phyloP scores from a whole-genome alignment of 2,797 vertebrate genomes.

The Pangasius mekongensis region DNA sequence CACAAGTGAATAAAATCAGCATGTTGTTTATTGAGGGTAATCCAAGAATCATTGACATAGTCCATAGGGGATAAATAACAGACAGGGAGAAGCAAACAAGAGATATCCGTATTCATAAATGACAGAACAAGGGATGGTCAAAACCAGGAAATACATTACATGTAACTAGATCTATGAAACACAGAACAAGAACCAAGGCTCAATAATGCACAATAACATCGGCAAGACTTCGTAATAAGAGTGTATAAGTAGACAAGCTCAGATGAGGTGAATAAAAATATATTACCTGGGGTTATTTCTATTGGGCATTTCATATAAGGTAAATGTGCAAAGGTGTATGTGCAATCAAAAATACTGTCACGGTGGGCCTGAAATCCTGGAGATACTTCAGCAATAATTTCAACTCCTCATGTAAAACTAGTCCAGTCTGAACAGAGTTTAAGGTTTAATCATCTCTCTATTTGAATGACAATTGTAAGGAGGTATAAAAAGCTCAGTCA shows the following conservation, averaged over 20 bases:
- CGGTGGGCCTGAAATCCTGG: neutral
- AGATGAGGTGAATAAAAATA: neutral
- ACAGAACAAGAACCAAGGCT: neutral
- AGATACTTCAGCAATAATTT: neutral
- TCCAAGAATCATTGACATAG: neutral
- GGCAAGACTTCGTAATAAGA: neutral
- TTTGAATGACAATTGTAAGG: neutral
- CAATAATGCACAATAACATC: neutral
- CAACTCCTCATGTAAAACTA: neutral
- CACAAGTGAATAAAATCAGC: neutral
- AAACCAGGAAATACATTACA: neutral
- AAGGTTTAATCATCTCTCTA: neutral
- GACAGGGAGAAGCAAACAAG: neutral
- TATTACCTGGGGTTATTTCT: neutral
- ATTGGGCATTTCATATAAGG: neutral
- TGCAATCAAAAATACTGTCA: neutral
- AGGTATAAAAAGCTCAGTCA: neutral
- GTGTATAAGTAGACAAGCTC: neutral
- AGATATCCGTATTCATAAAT: neutral
- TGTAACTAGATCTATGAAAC: neutral
- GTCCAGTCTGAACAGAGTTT: neutral
- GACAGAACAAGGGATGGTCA: neutral
- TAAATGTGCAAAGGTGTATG: neutral
- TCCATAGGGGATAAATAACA: neutral
- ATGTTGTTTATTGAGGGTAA: neutral